Percentiles rank a stretch among this genome's conserved stretches.
These are phyloP conservation scores for Aplysina aerophoba DNA, from an alignment of 37 sponge, comb jelly and placozoan genomes.

Conservation along the genomic window DNA sequence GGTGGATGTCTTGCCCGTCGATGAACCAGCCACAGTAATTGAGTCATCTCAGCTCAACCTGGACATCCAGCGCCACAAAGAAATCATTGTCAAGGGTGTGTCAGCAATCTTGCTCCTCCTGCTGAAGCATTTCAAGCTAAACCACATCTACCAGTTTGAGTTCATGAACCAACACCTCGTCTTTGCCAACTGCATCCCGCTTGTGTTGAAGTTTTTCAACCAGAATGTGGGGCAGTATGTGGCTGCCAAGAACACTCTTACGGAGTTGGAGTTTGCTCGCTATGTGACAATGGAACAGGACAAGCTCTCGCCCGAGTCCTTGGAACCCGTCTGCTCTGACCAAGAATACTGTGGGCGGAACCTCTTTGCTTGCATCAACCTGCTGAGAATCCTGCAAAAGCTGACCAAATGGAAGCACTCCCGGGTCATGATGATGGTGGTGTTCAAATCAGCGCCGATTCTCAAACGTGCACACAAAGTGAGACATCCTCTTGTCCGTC, in stretches of 20 bases:
- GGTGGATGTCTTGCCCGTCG: slow-evolving; percentile 87
- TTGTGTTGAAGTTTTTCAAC: slow-evolving; percentile 94
- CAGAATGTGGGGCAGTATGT: slow-evolving; percentile 89
- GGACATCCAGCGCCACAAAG: slow-evolving; percentile 95
- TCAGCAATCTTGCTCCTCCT: slow-evolving; percentile 92
- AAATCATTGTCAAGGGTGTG: slow-evolving; percentile 92
- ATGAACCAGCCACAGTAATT: slow-evolving; percentile 65
- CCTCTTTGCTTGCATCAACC: slow-evolving; percentile 90
- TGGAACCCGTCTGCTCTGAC: slow-evolving; percentile 43
- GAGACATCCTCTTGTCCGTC: slow-evolving; percentile 82
- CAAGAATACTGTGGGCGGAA: slow-evolving; percentile 82
- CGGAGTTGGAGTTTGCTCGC: slow-evolving; percentile 73
- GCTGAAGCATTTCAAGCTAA: slow-evolving; percentile 93
- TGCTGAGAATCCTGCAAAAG: slow-evolving; percentile 91
- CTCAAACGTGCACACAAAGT: slow-evolving; percentile 94
- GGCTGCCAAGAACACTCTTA: slow-evolving; percentile 71
- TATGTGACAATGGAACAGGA: slow-evolving; percentile 60
- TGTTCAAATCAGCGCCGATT: slow-evolving; percentile 94
- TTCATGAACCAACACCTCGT: slow-evolving; percentile 94
- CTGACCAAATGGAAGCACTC: slow-evolving; percentile 97
- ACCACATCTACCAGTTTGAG: slow-evolving; percentile 96
- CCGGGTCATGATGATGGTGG: slow-evolving; percentile 91
- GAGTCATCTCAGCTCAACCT: slow-evolving; percentile 73
- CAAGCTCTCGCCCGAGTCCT: not conserved
- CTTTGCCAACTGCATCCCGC: slow-evolving; percentile 96